These are phyloP conservation scores for Onychostoma macrolepis DNA, from an alignment of 2,113 vertebrate genomes.

Conservation along the genomic window DNA sequence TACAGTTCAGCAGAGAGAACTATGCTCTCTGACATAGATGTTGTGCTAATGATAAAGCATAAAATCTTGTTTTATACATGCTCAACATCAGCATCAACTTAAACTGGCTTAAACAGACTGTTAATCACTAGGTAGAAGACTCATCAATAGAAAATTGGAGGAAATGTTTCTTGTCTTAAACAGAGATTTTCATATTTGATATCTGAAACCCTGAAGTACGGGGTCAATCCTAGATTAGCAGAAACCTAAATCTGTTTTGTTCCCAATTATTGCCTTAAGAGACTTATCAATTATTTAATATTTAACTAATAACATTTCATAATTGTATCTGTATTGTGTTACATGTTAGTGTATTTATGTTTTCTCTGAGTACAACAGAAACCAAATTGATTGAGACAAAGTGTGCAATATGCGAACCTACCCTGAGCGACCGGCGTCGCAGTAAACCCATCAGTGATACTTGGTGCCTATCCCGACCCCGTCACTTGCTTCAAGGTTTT, in stretches of 20 bases:
- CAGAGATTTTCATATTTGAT: not conserved
- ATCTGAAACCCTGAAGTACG: conserved; percentile 1
- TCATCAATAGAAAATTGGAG: not conserved
- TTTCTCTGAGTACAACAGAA: conserved; percentile 40
- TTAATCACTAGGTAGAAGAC: conserved; percentile 5
- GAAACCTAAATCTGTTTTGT: not conserved
- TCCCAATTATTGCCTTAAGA: conserved; percentile 52
- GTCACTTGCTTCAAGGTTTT: not conserved
- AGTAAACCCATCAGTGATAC: not conserved
- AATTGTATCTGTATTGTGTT: conserved; percentile 26
- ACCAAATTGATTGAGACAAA: conserved; percentile 54
- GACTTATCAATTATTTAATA: conserved; percentile 7
- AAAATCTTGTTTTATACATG: not conserved
- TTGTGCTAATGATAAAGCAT: not conserved
- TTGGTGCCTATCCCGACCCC: conserved; percentile 3
- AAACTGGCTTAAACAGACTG: conserved; percentile 37
- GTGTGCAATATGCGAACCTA: conserved; percentile 52
- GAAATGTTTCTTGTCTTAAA: not conserved
- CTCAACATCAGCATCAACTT: not conserved
- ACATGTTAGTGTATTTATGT: conserved; percentile 24
- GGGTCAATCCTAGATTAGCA: not conserved
- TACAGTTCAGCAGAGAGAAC: not conserved
- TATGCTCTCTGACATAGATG: not conserved
- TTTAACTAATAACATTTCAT: conserved; percentile 32
- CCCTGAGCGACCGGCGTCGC: not conserved